Percentiles rank a stretch among this genome's conserved stretches.
These are phyloP conservation scores for Timema podura DNA, from an alignment of 2,888 invertebrate genomes.

Conservation along the genomic window DNA sequence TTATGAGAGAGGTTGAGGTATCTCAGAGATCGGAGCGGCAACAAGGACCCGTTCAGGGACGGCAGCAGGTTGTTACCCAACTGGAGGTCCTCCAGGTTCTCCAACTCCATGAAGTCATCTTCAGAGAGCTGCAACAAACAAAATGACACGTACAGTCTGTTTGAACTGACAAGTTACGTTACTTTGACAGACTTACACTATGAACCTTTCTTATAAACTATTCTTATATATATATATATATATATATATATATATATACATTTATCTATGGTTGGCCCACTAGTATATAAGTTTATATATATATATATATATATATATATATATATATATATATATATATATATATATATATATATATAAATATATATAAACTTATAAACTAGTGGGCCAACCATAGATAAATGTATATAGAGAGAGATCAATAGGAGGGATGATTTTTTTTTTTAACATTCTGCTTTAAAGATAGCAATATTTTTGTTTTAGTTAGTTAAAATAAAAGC, in stretches of 20 bases:
- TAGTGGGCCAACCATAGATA: too few species aligned
- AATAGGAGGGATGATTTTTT: too few species aligned
- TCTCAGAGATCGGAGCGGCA: slow-evolving; percentile 62
- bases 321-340: neutral
- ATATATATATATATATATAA: neutral
- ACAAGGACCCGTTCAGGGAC: slow-evolving; percentile 67
- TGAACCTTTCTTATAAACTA: too few species aligned
- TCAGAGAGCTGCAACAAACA: slow-evolving; percentile 55
- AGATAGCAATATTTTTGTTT: too few species aligned
- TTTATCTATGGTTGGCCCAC: neutral
- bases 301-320: neutral
- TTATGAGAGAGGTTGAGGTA: slow-evolving; percentile 74
- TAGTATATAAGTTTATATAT: slow-evolving; percentile 1
- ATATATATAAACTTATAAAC: neutral
- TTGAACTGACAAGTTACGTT: too few species aligned
- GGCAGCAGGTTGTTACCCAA: slow-evolving; percentile 69
- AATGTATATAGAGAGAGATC: too few species aligned
- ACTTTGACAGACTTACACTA: neutral
- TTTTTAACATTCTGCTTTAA: too few species aligned
- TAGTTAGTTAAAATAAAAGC: too few species aligned
- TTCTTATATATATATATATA: neutral
- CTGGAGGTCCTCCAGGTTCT: slow-evolving; percentile 63
- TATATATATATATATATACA: neutral
- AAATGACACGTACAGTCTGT: neutral
- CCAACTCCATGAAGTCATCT: slow-evolving; percentile 72